A percentile compares a stretch with the other conserved stretches of the same genome.
These are phyloP conservation scores for Poeciliopsis presidionis DNA, from an alignment of 2,797 vertebrate species.

Conservation along the genomic window DNA sequence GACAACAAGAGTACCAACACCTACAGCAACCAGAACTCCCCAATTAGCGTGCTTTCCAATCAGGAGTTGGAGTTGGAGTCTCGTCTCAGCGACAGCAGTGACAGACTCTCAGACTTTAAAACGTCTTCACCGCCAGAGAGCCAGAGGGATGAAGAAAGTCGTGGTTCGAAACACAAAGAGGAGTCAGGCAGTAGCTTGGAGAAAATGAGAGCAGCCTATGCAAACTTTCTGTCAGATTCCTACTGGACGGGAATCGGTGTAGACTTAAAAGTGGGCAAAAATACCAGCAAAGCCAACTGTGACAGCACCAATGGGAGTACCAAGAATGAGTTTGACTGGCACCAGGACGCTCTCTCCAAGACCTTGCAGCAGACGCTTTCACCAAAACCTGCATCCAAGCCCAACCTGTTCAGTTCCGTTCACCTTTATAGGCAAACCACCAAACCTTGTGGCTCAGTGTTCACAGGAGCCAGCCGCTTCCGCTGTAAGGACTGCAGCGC, in stretches of 20 bases:
- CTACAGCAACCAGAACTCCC: conserved; percentile 96
- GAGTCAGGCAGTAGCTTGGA: conserved; percentile 92
- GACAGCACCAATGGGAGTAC: conserved; percentile 89
- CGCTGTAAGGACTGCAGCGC: conserved; percentile 97
- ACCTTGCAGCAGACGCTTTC: conserved; percentile 94
- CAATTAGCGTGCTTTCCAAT: conserved; percentile 92
- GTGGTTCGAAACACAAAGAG: conserved; percentile 80
- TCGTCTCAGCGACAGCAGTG: conserved; percentile 91
- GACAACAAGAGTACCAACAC: conserved; percentile 89
- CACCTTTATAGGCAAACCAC: conserved; percentile 96
- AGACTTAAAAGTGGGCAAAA: conserved; percentile 90
- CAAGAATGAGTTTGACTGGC: conserved; percentile 97
- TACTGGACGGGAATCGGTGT: conserved; percentile 96
- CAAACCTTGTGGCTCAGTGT: conserved; percentile 91
- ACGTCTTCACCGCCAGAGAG: conserved; percentile 86
- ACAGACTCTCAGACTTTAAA: conserved; percentile 93
- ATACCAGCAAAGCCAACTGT: conserved; percentile 88
- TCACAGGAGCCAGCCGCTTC: conserved; percentile 96
- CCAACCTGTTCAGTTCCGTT: conserved; percentile 98
- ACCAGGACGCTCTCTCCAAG: conserved; percentile 96
- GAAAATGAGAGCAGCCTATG: conserved; percentile 97
- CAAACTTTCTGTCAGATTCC: conserved; percentile 97
- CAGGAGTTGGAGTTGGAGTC: conserved; percentile 95
- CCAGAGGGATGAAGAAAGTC: conserved; percentile 82
- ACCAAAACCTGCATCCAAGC: conserved; percentile 88